Percentiles rank a stretch among this genome's conserved stretches.
Conservation (phyloP, 1,140 invertebrate species). For the Ectropis grisescens region DNA sequence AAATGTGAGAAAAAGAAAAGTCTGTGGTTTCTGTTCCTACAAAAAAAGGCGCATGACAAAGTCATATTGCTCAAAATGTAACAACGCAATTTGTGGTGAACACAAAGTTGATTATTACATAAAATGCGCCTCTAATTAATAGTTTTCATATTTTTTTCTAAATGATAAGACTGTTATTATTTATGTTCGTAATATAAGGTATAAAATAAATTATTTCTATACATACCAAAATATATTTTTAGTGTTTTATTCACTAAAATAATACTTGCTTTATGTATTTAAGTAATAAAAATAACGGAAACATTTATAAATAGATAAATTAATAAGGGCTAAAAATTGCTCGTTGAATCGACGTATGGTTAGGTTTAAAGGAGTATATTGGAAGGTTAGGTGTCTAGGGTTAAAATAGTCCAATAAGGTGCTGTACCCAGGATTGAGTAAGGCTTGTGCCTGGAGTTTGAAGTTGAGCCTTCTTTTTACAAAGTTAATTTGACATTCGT, state of each 20-base stretch:
- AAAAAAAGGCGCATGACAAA: too few relatives aligned
- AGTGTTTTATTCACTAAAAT: neutral
- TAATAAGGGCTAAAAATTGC: neutral
- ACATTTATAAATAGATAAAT: neutral
- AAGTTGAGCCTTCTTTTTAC: too few relatives aligned
- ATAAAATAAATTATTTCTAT: neutral
- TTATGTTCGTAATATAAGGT: neutral
- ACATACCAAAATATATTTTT: neutral
- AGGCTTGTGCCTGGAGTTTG: too few relatives aligned
- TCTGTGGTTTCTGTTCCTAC: slow-evolving; percentile 12
- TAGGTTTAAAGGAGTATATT: neutral
- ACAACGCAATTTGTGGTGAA: slow-evolving; percentile 14
- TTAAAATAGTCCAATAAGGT: too few relatives aligned
- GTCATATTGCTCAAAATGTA: slow-evolving; percentile 10
- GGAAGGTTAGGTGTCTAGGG: neutral
- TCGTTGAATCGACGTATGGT: neutral
- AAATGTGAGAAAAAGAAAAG: neutral
- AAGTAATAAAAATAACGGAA: neutral
- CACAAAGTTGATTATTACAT: slow-evolving; percentile 10
- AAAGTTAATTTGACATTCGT: too few relatives aligned
- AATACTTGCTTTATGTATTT: neutral
- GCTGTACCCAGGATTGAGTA: too few relatives aligned
- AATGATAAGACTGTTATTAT: neutral
- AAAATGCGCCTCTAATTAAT: neutral
- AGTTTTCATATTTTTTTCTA: neutral